Percentiles rank a stretch among this genome's conserved stretches.
Conservation (phyloP, 1,140 invertebrate genomes). For the Phymorhynchus buccinoides region DNA sequence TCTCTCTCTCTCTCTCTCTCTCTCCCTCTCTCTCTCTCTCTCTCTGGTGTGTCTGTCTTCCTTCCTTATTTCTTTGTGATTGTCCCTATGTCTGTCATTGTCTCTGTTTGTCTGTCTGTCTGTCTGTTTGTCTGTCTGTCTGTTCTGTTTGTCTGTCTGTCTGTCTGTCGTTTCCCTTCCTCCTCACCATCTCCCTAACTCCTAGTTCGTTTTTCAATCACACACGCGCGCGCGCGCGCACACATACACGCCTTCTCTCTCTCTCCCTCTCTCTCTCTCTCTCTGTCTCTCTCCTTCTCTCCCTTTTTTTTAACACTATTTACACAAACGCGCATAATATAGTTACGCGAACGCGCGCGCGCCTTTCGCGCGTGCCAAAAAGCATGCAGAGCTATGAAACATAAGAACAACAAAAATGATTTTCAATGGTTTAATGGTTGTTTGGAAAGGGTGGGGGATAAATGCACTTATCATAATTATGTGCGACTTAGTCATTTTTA, state of each 20-base stretch:
- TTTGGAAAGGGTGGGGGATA: no score
- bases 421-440: no score
- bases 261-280: neutral
- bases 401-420: no score
- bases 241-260: neutral
- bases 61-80: neutral
- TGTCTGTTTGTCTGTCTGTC: neutral
- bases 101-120: neutral
- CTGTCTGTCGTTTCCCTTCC: neutral
- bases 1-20: neutral
- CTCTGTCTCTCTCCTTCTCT: neutral
- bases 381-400: no score
- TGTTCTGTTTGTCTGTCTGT: neutral
- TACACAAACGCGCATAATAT: no score
- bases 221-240: slow-evolving; percentile 21
- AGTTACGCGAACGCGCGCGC: no score
- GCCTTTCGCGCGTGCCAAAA: no score
- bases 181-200: neutral
- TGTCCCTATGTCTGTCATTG: neutral
- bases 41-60: neutral
- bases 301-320: neutral
- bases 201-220: neutral
- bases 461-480: no score
- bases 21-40: neutral
- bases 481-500: no score